Conservation (phyloP, 2,113 vertebrate species). For the Taxidea taxus region DNA sequence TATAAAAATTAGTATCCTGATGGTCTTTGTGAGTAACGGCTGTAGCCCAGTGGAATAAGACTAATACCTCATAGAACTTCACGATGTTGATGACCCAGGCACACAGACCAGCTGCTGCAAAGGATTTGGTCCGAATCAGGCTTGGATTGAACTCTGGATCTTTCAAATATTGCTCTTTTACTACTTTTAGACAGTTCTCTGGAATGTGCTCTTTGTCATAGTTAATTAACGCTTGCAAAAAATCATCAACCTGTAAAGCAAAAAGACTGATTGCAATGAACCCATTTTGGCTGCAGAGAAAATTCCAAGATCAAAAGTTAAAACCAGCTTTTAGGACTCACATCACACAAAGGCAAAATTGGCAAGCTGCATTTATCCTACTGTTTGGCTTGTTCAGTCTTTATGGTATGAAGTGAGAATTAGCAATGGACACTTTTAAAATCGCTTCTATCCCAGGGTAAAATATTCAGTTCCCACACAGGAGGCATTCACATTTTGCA, state of each 20-base stretch:
- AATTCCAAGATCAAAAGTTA: slow-evolving; percentile 68
- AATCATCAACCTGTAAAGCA: slow-evolving; percentile 86
- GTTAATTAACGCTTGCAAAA: slow-evolving; percentile 86
- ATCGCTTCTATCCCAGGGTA: slow-evolving; percentile 64
- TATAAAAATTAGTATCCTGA: not conserved
- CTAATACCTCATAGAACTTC: slow-evolving; percentile 87
- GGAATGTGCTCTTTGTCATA: slow-evolving; percentile 91
- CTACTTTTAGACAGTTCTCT: slow-evolving; percentile 86
- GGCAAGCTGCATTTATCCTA: slow-evolving; percentile 53
- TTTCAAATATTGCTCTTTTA: slow-evolving; percentile 87
- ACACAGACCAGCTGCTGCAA: slow-evolving; percentile 89
- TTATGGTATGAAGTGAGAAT: slow-evolving; percentile 65
- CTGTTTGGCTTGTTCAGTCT: slow-evolving; percentile 67
- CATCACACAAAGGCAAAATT: slow-evolving; percentile 71
- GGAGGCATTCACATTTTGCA: slow-evolving; percentile 56
- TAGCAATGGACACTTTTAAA: slow-evolving; percentile 80
- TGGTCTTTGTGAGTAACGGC: not conserved
- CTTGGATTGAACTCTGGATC: slow-evolving; percentile 88
- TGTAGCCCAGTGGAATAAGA: not conserved
- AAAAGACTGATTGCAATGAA: slow-evolving; percentile 47
- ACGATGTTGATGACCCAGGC: slow-evolving; percentile 89
- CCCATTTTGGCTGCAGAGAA: slow-evolving; percentile 60
- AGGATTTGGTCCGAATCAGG: slow-evolving; percentile 87
- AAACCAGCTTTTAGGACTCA: slow-evolving; percentile 61
- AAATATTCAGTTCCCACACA: slow-evolving; percentile 63